A percentile compares a stretch with the other conserved stretches of the same genome.
Evolutionary conservation across 2,888 invertebrate genomes (phyloP).

Genomic region (Andrena marginata): DNA sequence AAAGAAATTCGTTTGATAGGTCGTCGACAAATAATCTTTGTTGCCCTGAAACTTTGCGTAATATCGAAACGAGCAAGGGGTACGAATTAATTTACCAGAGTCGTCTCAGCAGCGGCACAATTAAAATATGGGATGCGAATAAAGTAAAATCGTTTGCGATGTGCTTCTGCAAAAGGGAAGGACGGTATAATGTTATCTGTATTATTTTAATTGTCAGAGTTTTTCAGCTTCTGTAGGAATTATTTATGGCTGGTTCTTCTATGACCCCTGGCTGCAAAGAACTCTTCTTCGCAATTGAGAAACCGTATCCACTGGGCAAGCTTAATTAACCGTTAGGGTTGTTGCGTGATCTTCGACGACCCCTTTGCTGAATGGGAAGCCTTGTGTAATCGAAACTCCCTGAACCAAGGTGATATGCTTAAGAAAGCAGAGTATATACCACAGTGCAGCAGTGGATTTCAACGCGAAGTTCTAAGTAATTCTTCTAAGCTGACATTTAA

Average conservation of each 20-base stretch:
- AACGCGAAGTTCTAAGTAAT: background rate
- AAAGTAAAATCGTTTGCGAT: background rate
- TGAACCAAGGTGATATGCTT: conserved; percentile 37
- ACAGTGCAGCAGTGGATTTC: background rate
- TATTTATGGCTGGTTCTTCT: background rate
- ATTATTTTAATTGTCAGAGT: background rate
- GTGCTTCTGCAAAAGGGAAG: background rate
- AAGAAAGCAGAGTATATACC: conserved; percentile 16
- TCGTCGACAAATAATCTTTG: background rate
- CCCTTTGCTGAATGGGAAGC: conserved; percentile 1
- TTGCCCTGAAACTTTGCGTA: too few species aligned
- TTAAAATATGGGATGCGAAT: too few species aligned
- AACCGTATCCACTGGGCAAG: conserved; percentile 10
- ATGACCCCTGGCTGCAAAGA: background rate
- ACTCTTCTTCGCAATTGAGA: background rate
- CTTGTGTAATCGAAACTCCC: conserved; percentile 29
- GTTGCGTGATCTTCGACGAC: conserved; percentile 38
- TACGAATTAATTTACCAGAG: background rate
- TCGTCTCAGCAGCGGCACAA: too few species aligned
- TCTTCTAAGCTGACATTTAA: too few species aligned
- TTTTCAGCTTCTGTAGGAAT: background rate
- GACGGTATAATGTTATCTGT: background rate
- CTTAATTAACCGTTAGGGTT: conserved; percentile 51
- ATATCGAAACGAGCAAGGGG: too few species aligned
- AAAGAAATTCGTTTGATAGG: conserved; percentile 4